Evolutionary conservation across 2,888 invertebrate genomes (phyloP), one percentile per base, ranked within the genome.

Genomic region (Ptilodon capucinus): DNA sequence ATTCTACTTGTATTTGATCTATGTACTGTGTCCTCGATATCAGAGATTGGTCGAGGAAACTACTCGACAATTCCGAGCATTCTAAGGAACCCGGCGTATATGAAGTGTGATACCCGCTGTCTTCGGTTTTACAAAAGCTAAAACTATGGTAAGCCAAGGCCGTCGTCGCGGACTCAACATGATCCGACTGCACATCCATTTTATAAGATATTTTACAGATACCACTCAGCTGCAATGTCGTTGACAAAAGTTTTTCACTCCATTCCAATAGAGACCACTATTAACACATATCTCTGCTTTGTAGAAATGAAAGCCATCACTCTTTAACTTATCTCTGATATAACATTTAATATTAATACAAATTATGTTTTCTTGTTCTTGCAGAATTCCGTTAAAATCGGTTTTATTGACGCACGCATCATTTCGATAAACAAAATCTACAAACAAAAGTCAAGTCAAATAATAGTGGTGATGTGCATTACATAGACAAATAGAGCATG

Each of bases 51-150:
- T 80, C 78, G 11, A 77, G 56, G 53, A 75, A 84, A 30, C 83
- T 83, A 50, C 67, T 79, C 1, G 82, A 80, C 57, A 82, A 48
- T 54, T 79, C 79, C 0, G 82, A 82, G 51, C 71, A 76, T 62
- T 84, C 85, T 34, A 86, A 68, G 9, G 89, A 85, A 18, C 85
- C 76, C 34, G 86, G 86, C 28, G 89, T 87, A 54, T 77, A 84
- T 1, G 86, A 82, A 40, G 89, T 88, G 48, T 88, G 86, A 59
- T 90, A 91, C 35, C 91, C 91, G 67, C 91, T 91, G 55, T 91
- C 91, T 66, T 90, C 89, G n/a, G 76, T 65, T 54, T 75, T 81
- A 60, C 76, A 81, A 59, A 79, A 78, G 52, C 74, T 78, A 30
- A 74, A 63, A 53, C 67, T 79, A 23, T 78, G 74, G 48, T 71